Conservation (phyloP, 2,888 invertebrate genomes). For the Ommatoiulus sabulosus region DNA sequence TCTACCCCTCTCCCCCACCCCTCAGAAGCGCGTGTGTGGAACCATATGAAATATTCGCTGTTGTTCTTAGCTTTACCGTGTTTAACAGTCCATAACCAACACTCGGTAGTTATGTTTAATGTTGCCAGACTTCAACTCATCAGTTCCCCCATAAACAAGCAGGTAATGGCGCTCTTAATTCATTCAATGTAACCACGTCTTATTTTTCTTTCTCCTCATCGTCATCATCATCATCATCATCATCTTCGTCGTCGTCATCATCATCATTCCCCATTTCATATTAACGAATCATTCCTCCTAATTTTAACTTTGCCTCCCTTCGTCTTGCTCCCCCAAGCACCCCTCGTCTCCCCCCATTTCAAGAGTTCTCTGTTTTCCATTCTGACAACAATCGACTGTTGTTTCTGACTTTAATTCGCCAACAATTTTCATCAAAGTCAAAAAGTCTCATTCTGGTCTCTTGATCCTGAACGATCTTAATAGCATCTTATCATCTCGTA, state of each 20-base stretch:
- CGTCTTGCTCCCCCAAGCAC: conserved; percentile 7
- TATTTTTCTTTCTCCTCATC: conserved; percentile 49
- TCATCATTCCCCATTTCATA: conserved; percentile 16
- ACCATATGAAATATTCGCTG: conserved; percentile 50
- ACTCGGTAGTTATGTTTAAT: conserved; percentile 58
- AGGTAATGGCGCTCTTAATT: conserved; percentile 57
- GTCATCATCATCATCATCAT: conserved; percentile 9
- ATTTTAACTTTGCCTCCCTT: conserved; percentile 23
- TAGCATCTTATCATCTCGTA: conserved; percentile 26
- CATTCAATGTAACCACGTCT: conserved; percentile 53
- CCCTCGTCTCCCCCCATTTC: neutral
- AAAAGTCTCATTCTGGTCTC: conserved; percentile 32
- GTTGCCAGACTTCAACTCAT: conserved; percentile 58
- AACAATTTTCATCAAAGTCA: conserved; percentile 52
- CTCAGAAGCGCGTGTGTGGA: conserved; percentile 25
- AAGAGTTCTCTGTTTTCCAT: conserved; percentile 48
- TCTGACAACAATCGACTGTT: conserved; percentile 51
- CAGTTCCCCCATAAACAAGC: conserved; percentile 56
- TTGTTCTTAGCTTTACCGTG: conserved; percentile 53
- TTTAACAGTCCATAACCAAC: conserved; percentile 58
- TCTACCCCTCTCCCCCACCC: neutral
- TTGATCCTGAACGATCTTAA: conserved; percentile 50
- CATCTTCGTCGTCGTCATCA: conserved; percentile 4
- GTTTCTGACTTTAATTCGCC: conserved; percentile 50
- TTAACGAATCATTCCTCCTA: conserved; percentile 20